phyloP scores from a whole-genome alignment of 2,113 vertebrate species.

The Hydrochoerus hydrochaeris region DNA sequence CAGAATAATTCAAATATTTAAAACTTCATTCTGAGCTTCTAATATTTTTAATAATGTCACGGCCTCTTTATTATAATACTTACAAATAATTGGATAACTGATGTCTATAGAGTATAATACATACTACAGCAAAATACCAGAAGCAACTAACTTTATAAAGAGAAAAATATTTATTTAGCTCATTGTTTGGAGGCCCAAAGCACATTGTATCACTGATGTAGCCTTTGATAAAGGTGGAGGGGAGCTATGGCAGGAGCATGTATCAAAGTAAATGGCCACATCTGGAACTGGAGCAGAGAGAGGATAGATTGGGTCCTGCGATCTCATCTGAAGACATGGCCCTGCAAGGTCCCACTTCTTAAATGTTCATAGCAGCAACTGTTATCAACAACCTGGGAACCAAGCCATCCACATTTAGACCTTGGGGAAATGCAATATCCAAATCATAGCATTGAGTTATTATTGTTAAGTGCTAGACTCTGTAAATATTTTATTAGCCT shows the following conservation, averaged over 20 bases:
- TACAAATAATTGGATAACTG: constrained; percentile 30
- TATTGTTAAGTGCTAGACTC: not conserved
- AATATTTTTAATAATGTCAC: constrained; percentile 28
- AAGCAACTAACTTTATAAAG: not conserved
- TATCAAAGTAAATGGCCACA: not conserved
- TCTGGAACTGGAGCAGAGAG: not conserved
- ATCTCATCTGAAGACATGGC: not conserved
- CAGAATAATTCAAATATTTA: constrained; percentile 43
- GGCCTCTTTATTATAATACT: constrained; percentile 25
- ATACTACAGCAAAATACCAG: not conserved
- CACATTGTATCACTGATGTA: not conserved
- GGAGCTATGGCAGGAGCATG: not conserved
- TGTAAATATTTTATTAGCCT: constrained; percentile 22
- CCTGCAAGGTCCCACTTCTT: not conserved
- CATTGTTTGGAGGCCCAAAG: not conserved
- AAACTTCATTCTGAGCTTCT: constrained; percentile 17
- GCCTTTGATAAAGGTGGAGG: not conserved
- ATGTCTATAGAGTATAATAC: not conserved
- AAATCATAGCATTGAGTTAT: not conserved
- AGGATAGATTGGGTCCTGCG: not conserved
- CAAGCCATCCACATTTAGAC: not conserved
- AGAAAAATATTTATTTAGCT: not conserved
- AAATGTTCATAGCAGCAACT: not conserved
- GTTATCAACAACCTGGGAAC: not conserved
- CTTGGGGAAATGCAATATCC: not conserved